Percentiles rank a stretch among this genome's conserved stretches.
Conservation (phyloP, 2,113 vertebrate genomes). For the Cyprinodon tularosa region DNA sequence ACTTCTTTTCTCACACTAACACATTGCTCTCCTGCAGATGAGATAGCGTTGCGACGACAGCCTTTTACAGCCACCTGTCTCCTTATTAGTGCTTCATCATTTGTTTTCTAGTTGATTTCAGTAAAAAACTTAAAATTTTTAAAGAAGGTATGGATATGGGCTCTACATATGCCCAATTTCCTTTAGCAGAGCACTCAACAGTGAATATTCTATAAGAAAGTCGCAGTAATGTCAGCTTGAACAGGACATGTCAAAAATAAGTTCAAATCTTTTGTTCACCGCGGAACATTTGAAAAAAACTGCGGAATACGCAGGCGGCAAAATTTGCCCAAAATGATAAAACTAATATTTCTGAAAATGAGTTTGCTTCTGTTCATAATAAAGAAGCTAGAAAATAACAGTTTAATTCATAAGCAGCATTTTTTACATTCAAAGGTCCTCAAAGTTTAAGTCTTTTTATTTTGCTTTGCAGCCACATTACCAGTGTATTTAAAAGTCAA, state of each 20-base stretch:
- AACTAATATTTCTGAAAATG: too few relatives aligned
- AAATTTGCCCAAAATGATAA: background rate
- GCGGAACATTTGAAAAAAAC: background rate
- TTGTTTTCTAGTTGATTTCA: conserved; percentile 36
- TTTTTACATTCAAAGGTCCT: too few relatives aligned
- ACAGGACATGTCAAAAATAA: background rate
- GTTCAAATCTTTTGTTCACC: background rate
- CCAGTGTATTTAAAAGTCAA: too few relatives aligned
- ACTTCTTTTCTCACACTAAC: conserved; percentile 14
- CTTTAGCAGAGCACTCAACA: conserved; percentile 1
- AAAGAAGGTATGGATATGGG: conserved; percentile 36
- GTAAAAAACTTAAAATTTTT: conserved; percentile 52
- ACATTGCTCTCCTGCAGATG: conserved; percentile 34
- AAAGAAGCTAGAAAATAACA: too few relatives aligned
- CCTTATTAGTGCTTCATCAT: conserved; percentile 25
- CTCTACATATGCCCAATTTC: conserved; percentile 46
- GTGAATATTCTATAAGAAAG: background rate
- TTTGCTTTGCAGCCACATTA: too few relatives aligned
- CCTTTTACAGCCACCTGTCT: conserved; percentile 18
- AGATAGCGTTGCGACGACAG: conserved; percentile 33
- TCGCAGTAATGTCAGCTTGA: background rate
- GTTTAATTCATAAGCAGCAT: too few relatives aligned
- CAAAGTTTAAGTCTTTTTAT: too few relatives aligned
- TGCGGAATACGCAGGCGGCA: background rate
- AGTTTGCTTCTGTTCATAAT: too few relatives aligned